Evolutionary conservation across 2,888 invertebrate species (phyloP), one percentile per base, ranked within the genome.

Genomic region (Noctuana brunneofusca): DNA sequence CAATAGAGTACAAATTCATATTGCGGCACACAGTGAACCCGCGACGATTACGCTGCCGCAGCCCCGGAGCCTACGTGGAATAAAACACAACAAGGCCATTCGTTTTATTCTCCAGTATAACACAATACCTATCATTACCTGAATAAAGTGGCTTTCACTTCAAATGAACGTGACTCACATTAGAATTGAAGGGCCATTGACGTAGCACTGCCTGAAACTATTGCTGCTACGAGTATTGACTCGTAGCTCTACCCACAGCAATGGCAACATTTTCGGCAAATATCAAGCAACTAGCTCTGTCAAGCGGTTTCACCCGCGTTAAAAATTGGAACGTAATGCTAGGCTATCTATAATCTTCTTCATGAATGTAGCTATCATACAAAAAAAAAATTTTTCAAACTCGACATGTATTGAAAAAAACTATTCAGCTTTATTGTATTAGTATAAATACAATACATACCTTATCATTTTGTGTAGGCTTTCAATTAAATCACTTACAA

Each of bases 1-100:
- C 89, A 89, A 89, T 86, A 82, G 86, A 81, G 86, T 81, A 89
- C 89, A 89, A 88, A 88, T 89, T 90, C 88, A 88, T 89, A 88
- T 87, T 87, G 85, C 86, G 84, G 81, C 78, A 75, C 73, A 76
- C 75, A 76, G 78, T 77, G 79, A 78, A 62, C 66, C 75, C 75
- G 73, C 69, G 72, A 73, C 78, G 74, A 81, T 80, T 80, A 78
- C 75, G 75, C 73, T 75, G 75, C 73, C 64, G 62, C 64, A 63
- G 67, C 60, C 67, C 64, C 65, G 66, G 66, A 66, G 64, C 67
- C 68, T 67, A 66, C 69, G 68, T 64, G 64, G 66, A 66, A 66
- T 65, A 69, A 69, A 68, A 60, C 59, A 67, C 64, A 67, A 66
- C 68, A 62, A 64, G 64, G 59, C 62, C 67, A 46, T 65, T 66